These are phyloP conservation scores for Lutraria lutraria DNA, from an alignment of 2,888 invertebrate genomes.

Conservation along the genomic window DNA sequence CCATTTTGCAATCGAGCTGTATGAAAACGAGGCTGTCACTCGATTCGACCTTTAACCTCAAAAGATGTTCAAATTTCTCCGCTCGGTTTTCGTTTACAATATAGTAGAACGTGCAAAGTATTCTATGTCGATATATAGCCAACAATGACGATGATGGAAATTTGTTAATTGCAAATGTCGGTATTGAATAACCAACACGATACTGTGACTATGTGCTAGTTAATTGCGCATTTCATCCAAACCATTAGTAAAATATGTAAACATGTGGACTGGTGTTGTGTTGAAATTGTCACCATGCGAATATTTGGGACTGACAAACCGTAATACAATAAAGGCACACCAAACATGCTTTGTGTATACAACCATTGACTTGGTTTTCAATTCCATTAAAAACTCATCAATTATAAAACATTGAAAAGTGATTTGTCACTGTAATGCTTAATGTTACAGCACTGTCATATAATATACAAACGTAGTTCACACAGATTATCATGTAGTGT, in stretches of 20 bases:
- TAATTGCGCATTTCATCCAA: slow-evolving; percentile 17
- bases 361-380: neutral
- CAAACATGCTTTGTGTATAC: neutral
- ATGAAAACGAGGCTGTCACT: slow-evolving; percentile 34
- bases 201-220: slow-evolving; percentile 41
- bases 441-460: neutral
- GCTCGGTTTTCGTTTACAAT: slow-evolving; percentile 27
- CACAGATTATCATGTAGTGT: too few species aligned
- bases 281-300: neutral
- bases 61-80: slow-evolving; percentile 31
- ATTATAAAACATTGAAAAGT: neutral
- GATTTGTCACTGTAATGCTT: neutral
- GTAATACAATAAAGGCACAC: neutral
- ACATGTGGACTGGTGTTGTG: too few species aligned
- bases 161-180: slow-evolving; percentile 65
- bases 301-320: slow-evolving; percentile 2
- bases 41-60: slow-evolving; percentile 33
- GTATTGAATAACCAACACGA: slow-evolving; percentile 44
- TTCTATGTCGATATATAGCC: slow-evolving; percentile 23
- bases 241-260: neutral
- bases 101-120: slow-evolving; percentile 32
- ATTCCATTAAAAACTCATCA: slow-evolving; percentile 5
- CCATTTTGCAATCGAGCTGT: slow-evolving; percentile 14
- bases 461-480: neutral
- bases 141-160: slow-evolving; percentile 47